Evolutionary conservation across 2,797 vertebrate genomes (phyloP).

Genomic region (Xyrichtys novacula): DNA sequence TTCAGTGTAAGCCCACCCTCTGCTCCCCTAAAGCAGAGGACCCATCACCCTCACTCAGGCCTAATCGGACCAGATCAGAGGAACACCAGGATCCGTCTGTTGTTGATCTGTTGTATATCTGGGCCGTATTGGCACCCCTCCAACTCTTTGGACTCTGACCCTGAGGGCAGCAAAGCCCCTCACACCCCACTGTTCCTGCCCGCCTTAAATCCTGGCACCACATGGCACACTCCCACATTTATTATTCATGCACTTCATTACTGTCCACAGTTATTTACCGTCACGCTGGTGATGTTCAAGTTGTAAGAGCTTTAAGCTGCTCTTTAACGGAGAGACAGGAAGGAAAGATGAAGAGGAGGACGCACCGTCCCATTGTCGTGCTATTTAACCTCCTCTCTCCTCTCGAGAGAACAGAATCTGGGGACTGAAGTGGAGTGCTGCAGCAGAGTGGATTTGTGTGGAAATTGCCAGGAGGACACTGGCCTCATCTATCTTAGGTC

Average conservation of each 20-base stretch:
- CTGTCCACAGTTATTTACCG: conserved; percentile 44
- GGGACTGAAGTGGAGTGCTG: conserved; percentile 54
- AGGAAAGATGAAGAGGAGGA: conserved; percentile 25
- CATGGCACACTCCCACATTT: conserved; percentile 62
- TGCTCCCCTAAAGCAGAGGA: not conserved
- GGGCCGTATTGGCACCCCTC: conserved; percentile 40
- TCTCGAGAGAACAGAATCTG: conserved; percentile 36
- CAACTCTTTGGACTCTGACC: conserved; percentile 58
- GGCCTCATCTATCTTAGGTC: conserved; percentile 78
- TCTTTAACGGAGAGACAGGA: conserved; percentile 30
- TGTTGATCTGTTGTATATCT: conserved; percentile 36
- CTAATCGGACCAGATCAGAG: conserved; percentile 53
- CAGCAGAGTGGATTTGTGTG: conserved; percentile 72
- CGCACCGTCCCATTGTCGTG: conserved; percentile 54
- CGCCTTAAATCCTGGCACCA: conserved; percentile 56
- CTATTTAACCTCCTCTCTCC: conserved; percentile 58
- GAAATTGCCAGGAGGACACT: conserved; percentile 74
- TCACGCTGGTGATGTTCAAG: conserved; percentile 37
- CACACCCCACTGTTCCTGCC: conserved; percentile 32
- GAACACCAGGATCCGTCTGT: conserved; percentile 43
- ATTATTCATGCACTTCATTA: conserved; percentile 74
- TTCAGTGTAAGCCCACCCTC: not conserved
- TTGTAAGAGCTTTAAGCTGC: conserved; percentile 36
- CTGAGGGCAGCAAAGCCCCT: conserved; percentile 16
- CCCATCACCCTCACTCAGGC: conserved; percentile 4